Conservation (phyloP, 2,888 invertebrate species). For the Drosophila ustulata region DNA sequence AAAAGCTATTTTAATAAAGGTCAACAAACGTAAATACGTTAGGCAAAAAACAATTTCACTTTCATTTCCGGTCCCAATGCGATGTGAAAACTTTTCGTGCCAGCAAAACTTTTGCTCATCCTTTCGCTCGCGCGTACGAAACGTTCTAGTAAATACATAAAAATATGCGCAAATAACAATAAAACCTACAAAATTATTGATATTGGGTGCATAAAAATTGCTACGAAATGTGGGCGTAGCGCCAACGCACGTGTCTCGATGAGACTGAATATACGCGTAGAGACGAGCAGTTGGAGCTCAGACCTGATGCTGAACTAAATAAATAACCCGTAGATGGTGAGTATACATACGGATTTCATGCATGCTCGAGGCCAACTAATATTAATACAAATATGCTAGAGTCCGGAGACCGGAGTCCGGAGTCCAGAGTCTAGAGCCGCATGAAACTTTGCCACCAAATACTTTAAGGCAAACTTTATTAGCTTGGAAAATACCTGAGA, state of each 20-base stretch:
- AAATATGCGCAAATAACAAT: slow-evolving; percentile 79
- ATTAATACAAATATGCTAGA: slow-evolving; percentile 72
- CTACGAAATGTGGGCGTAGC: slow-evolving; percentile 61
- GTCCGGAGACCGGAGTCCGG: slow-evolving; percentile 1
- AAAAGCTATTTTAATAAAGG: slow-evolving; percentile 61
- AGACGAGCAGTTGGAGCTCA: background rate
- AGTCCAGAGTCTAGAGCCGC: background rate
- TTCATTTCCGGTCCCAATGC: slow-evolving; percentile 50
- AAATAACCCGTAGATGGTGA: slow-evolving; percentile 63
- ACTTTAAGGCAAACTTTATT: slow-evolving; percentile 79
- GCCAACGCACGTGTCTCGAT: slow-evolving; percentile 38
- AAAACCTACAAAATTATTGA: slow-evolving; percentile 78
- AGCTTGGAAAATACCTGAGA: slow-evolving; percentile 78
- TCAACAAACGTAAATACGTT: slow-evolving; percentile 54
- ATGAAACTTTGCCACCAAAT: slow-evolving; percentile 59
- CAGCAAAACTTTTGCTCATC: slow-evolving; percentile 24
- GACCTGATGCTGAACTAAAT: slow-evolving; percentile 49
- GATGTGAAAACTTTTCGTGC: slow-evolving; percentile 43
- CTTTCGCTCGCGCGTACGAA: slow-evolving; percentile 1
- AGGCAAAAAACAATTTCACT: slow-evolving; percentile 59
- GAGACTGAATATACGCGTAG: background rate
- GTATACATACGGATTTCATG: slow-evolving; percentile 38
- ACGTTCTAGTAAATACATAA: slow-evolving; percentile 65
- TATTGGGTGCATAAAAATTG: slow-evolving; percentile 72
- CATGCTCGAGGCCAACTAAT: slow-evolving; percentile 65